Percentiles rank a stretch among this genome's conserved stretches.
Evolutionary conservation across 1,140 invertebrate genomes (phyloP).

Genomic region (Steinernema khuongi): DNA sequence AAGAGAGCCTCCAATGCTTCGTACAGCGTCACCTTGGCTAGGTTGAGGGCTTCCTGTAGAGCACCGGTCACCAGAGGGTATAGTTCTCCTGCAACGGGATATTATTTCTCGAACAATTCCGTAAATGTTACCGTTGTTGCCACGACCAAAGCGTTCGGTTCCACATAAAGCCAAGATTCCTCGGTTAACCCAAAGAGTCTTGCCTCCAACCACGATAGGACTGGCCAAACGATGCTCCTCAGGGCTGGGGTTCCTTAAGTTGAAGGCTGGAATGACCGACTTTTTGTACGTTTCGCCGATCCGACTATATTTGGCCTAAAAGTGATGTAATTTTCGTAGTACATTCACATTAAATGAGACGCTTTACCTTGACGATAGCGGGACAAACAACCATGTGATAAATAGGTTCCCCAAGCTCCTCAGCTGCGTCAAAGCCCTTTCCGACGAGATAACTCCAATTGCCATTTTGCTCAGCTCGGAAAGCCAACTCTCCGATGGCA

Average conservation of each 20-base stretch:
- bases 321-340: no score
- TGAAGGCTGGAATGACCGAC: neutral
- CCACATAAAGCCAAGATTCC: constrained; percentile 16
- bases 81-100: constrained; percentile 2
- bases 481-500: constrained; percentile 17
- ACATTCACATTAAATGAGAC: neutral
- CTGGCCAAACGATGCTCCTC: neutral
- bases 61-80: constrained; percentile 18
- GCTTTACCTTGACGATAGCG: neutral
- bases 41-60: constrained; percentile 3
- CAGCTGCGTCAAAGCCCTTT: neutral
- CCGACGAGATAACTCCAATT: constrained; percentile 21
- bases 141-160: constrained; percentile 5
- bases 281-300: neutral
- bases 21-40: neutral
- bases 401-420: constrained; percentile 19
- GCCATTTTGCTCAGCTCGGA: constrained; percentile 8
- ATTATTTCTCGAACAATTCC: neutral
- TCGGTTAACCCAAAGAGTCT: constrained; percentile 8
- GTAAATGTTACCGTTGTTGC: constrained; percentile 20
- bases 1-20: constrained; percentile 17
- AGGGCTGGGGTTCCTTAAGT: neutral
- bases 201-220: neutral
- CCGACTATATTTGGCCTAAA: neutral
- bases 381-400: constrained; percentile 24